Base-by-base conservation (phyloP, 2,888 invertebrate species). In the Pyrocoelia pectoralis region DNA sequence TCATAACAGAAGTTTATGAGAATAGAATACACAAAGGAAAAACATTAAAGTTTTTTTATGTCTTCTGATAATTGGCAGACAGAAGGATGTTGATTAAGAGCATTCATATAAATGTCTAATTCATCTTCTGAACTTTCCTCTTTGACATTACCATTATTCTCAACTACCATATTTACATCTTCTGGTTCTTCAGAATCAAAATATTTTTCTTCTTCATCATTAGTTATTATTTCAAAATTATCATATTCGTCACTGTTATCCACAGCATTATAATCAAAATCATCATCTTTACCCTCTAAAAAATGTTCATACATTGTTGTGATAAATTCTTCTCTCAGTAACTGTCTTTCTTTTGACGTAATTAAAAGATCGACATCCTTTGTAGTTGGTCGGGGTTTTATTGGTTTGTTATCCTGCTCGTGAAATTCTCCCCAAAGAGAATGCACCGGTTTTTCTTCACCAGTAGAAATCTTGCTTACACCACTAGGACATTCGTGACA, bases 171-270 rank as follows among this genome's bases (percentile, higher is more conserved):
- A 17, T 62, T 49, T 33, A 75, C 70, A 41, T 83, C 83, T 68
- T 89, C 88, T 68, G 90, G 89, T 18, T 88, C 86, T 78, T 94
- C 94, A 2, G 90, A 89, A 79, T 95, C 94, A 83, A 97, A 97
- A 79, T 97, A 97, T 76, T 89, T 90, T 72, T 97, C 96, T 80
- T 97, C 94, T 69, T 89, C 92, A 81, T 97, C 96, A 73, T 89
- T 89, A 41, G 88, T 88, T 62, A 89, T 80, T 55, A 91, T 85
- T 61, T 89, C 89, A 66, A 90, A 78, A 72, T 89, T 86, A 80
- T 97, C 96, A 80, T 92, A 92, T 55, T 89, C 88, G 43, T 90
- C 87, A 82, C 95, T 91, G 70, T 89, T 84, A 79, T 97, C 96
- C 2, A 97, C 90, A 66, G 84, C 83, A 38, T 87, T 83, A 76